Base-by-base conservation (phyloP, 2,888 invertebrate genomes). In the Prosopocoilus inquinatus region DNA sequence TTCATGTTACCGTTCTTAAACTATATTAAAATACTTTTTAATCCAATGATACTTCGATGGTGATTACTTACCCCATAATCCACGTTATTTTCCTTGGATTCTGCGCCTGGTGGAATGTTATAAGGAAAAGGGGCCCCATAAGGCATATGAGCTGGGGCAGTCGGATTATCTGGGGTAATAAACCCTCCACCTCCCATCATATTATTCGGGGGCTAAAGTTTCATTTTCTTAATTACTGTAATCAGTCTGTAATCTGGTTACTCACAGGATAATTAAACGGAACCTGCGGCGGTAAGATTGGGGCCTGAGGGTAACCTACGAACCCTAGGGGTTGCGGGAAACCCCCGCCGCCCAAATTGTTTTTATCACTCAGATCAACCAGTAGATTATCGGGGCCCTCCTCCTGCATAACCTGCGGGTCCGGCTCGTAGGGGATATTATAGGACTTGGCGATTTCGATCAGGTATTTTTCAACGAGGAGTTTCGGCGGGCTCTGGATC, bases 391-490 rank as follows among this genome's bases (percentile, higher is more conserved):
- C 89, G 39, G 81, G 80, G 63, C 44, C 80, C 57, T 89, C 90
- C 63, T 89, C 90, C 62, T 87, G 83, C 89, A 95, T 90, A 7
- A 94, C 84, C 78, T 92, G 89, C 62, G 93, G 91, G 82, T 99
- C 98, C 0, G 98, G 96, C 62, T 92, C 92, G 76, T 97, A 99
- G 47, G 90, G 88, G 47, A 99, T 89, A 76, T 95, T 91, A 73
- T 94, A 97, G 69, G 91, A 93, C 76, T 91, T 95, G 1, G 98
- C 96, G 66, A 99, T 99, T 80, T 97, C 98, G 68, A 96, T 90
- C 66, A 98, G 84, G 81, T 88, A 94, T 72, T 91, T 92, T 75
- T 99, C 99, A 5, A 99, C 91, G 12, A 99, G 82, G 51, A 96
- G 80, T 75, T 96, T 97, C 0, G 97, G 94, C 2, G 99, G 99